These are phyloP conservation scores for Agriopis leucophaearia DNA, from an alignment of 2,888 invertebrate genomes.

Conservation along the genomic window DNA sequence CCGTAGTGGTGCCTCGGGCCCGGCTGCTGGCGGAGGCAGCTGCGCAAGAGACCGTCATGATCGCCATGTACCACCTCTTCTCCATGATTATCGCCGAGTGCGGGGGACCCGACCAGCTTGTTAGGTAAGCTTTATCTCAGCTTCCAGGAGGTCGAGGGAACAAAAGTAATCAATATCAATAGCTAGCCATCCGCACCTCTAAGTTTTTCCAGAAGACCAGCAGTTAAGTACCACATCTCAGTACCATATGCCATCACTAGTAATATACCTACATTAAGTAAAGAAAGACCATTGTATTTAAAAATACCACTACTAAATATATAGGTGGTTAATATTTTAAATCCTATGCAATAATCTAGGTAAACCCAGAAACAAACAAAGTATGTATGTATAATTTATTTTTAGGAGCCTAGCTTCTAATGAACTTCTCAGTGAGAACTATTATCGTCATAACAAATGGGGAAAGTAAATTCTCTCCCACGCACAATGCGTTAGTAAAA, in stretches of 20 bases:
- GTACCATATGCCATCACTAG: too few species aligned
- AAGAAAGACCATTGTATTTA: too few species aligned
- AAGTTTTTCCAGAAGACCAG: too few species aligned
- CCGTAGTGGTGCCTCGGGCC: slow-evolving; percentile 88
- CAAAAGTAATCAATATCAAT: too few species aligned
- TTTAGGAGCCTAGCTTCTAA: not conserved
- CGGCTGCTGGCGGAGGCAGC: slow-evolving; percentile 89
- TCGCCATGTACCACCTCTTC: slow-evolving; percentile 90
- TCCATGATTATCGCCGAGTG: slow-evolving; percentile 89
- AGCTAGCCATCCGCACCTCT: too few species aligned
- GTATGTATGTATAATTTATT: not conserved
- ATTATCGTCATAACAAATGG: not conserved
- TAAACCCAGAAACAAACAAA: not conserved
- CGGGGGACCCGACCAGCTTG: slow-evolving; percentile 87
- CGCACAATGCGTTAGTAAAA: not conserved
- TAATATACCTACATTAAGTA: too few species aligned
- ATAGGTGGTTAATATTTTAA: not conserved
- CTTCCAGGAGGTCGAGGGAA: too few species aligned
- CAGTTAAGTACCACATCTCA: too few species aligned
- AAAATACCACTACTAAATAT: too few species aligned
- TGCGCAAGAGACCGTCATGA: slow-evolving; percentile 89
- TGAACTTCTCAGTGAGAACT: not conserved
- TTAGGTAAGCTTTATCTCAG: slow-evolving; percentile 70
- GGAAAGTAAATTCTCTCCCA: slow-evolving; percentile 8
- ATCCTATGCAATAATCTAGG: too few species aligned